These are phyloP conservation scores for Anguilla japonica DNA, from an alignment of 2,113 vertebrate genomes.

Conservation along the genomic window DNA sequence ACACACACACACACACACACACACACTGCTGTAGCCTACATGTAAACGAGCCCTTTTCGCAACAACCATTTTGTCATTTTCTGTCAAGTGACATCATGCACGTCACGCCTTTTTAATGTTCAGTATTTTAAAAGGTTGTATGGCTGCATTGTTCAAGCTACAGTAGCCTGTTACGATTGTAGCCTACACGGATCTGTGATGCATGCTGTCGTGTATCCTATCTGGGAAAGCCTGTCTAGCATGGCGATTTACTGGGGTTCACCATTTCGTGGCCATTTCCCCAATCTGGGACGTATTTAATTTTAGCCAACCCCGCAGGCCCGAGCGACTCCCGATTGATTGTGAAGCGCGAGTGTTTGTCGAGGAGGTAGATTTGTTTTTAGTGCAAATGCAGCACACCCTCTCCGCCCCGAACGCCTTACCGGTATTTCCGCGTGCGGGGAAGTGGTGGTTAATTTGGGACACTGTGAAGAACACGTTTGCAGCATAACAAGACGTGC, in stretches of 20 bases:
- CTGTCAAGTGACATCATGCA: neutral
- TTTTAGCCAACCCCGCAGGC: neutral
- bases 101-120: slow-evolving; percentile 4
- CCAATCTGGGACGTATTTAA: neutral
- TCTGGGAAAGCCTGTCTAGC: neutral
- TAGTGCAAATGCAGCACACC: neutral
- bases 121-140: neutral
- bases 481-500: slow-evolving; percentile 46
- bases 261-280: neutral
- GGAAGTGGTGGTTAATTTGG: slow-evolving; percentile 58
- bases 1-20: neutral
- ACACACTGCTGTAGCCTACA: neutral
- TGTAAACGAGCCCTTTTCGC: neutral
- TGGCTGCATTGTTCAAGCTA: neutral
- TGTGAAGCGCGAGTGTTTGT: neutral
- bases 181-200: neutral
- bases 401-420: slow-evolving; percentile 10
- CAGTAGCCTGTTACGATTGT: neutral
- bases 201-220: neutral
- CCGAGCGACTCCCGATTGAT: neutral
- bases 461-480: slow-evolving; percentile 50
- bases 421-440: slow-evolving; percentile 46
- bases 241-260: neutral
- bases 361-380: neutral
- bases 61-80: neutral